A percentile compares a stretch with the other conserved stretches of the same genome.
Conservation (phyloP, 2,888 invertebrate genomes). For the Phymatocera aterrima region DNA sequence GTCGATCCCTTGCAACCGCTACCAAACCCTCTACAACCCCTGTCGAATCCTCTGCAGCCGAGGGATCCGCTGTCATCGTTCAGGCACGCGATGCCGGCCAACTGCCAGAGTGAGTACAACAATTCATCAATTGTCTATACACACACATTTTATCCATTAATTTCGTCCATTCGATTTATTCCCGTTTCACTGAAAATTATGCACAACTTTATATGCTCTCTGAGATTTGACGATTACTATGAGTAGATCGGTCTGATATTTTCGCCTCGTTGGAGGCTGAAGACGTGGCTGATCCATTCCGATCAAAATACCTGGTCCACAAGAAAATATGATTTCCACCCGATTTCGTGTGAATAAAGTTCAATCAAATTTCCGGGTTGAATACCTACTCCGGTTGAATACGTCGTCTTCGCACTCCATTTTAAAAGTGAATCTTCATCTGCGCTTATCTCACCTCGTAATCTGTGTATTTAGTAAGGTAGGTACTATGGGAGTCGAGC, state of each 20-base stretch:
- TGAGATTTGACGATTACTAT: too few relatives aligned
- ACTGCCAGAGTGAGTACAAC: constrained; percentile 90
- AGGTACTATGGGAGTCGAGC: neutral
- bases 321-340: too few relatives aligned
- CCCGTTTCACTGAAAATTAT: too few relatives aligned
- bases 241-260: too few relatives aligned
- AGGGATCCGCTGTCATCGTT: constrained; percentile 90
- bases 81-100: constrained; percentile 92
- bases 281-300: too few relatives aligned
- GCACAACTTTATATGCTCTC: too few relatives aligned
- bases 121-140: neutral
- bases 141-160: too few relatives aligned
- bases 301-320: too few relatives aligned
- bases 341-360: too few relatives aligned
- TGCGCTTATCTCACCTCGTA: neutral
- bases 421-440: neutral
- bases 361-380: neutral
- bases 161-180: too few relatives aligned
- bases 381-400: neutral
- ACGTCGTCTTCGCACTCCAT: neutral
- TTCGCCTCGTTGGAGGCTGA: too few relatives aligned
- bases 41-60: constrained; percentile 80
- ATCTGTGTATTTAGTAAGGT: neutral
- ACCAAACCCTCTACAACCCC: constrained; percentile 70
- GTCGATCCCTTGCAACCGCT: constrained; percentile 72